These are phyloP conservation scores for Phainopepla nitens DNA, from an alignment of 2,113 vertebrate species.

Conservation along the genomic window DNA sequence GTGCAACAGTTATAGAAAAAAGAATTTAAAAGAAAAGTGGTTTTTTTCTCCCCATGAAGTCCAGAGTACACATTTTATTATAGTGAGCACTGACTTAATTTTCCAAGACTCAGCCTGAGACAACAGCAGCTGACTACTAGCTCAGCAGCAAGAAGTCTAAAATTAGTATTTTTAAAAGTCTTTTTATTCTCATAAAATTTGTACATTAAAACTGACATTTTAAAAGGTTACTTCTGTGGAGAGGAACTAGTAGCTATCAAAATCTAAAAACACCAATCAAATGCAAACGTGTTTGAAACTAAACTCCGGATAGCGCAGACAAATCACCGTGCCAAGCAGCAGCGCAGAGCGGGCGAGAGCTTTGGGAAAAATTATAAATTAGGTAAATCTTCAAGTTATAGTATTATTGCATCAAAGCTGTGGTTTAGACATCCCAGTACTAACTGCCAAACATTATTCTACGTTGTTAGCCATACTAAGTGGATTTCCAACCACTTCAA, in stretches of 20 bases:
- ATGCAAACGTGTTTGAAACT: constrained; percentile 25
- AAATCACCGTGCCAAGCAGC: neutral
- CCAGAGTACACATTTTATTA: constrained; percentile 53
- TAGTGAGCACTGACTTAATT: constrained; percentile 44
- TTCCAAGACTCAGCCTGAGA: constrained; percentile 55
- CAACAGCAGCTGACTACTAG: constrained; percentile 60
- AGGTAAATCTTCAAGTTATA: neutral
- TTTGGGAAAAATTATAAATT: neutral
- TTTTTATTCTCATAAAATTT: constrained; percentile 70
- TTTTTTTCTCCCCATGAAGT: constrained; percentile 10
- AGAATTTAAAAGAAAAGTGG: constrained; percentile 9
- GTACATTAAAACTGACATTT: constrained; percentile 71
- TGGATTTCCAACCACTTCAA: constrained; percentile 10
- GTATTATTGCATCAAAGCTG: neutral
- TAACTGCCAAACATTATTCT: constrained; percentile 20
- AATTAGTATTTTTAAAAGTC: constrained; percentile 55
- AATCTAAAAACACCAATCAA: constrained; percentile 54
- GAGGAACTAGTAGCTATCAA: constrained; percentile 45
- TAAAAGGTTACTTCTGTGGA: constrained; percentile 63
- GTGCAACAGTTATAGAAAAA: constrained; percentile 38
- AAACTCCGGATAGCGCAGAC: neutral
- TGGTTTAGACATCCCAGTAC: neutral
- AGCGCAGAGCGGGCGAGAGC: rapidly evolving
- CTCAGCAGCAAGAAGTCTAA: constrained; percentile 52
- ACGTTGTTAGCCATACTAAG: neutral